Evolutionary conservation across 53 echinoderm and acorn worm genomes (phyloP), one percentile per base, ranked within the genome.

Genomic region (Holothuria leucospilota): DNA sequence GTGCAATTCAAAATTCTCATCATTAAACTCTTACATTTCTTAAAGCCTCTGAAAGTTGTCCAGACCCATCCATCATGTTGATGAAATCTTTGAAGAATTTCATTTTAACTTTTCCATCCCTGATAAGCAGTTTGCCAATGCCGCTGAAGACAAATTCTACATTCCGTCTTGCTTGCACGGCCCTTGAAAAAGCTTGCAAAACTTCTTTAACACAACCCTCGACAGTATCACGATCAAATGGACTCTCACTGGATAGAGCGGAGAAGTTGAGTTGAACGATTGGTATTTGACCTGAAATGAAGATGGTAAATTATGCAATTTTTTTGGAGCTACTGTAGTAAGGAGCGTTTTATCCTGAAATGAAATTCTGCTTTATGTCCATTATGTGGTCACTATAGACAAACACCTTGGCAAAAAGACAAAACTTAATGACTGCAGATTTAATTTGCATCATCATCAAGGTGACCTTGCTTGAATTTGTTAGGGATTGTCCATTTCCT

Each of bases 231-330:
- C 98, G 89, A 65, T 97, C 95, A 70, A 97, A 97, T 8, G 98
- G 98, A 59, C 95, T 95, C 92, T 95, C 98, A 5, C 90, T 88
- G 15, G 98, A 97, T 7, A 97, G 90, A 23, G 90, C 86, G 1
- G 98, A 91, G 84, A 93, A 97, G 95, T 97, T 97, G 95, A 97
- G 98, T 92, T 97, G 95, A 71, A 97, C 92, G 30, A 95, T 93
- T 34, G 98, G 98, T 68, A 97, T 91, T 91, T 97, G 95, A 78
- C 98, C 98, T 96, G 90, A 38, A 59, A 61, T 13, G n/a, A 84
- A 40, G 61, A 56, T 16, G 56, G 56, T 1, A 56, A 56, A 56
- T 56, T 1, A 56, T 56, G 34, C 23, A 79, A 34, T 30, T 11
- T 23, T 12, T 66, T 10, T 66, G 8, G 5, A 8, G 5, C 66